Conservation (phyloP, 2,113 vertebrate genomes). For the Tinamus guttatus region DNA sequence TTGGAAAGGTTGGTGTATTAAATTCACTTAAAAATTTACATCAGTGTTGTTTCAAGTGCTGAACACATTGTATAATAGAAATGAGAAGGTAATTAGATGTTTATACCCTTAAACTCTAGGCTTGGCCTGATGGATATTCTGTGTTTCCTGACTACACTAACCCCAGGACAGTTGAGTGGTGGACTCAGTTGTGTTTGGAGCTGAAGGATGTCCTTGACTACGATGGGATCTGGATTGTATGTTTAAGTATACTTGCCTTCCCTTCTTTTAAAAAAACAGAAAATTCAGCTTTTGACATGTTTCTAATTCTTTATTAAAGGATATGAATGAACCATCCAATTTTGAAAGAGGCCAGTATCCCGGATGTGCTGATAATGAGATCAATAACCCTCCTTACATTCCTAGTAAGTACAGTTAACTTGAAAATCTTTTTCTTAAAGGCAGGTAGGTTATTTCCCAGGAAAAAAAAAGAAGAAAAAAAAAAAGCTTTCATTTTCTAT, state of each 20-base stretch:
- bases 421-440: background rate
- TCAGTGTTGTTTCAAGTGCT: background rate
- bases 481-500: background rate
- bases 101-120: constrained; percentile 63
- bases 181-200: constrained; percentile 81
- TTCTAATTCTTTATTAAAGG: constrained; percentile 73
- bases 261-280: background rate
- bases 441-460: background rate
- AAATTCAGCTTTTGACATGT: background rate
- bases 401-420: constrained; percentile 79
- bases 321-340: constrained; percentile 90
- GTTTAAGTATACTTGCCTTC: constrained; percentile 39
- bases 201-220: constrained; percentile 85
- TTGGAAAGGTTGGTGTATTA: constrained; percentile 79
- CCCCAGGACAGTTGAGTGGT: constrained; percentile 82
- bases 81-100: background rate
- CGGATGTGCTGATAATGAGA: constrained; percentile 80
- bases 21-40: background rate
- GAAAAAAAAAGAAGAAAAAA: background rate
- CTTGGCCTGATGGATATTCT: constrained; percentile 81
- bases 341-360: constrained; percentile 81
- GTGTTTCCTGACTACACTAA: constrained; percentile 89
- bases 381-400: constrained; percentile 87
- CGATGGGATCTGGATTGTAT: constrained; percentile 89
- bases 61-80: background rate